Evolutionary conservation across 2,888 invertebrate genomes (phyloP), one percentile per base, ranked within the genome.

Genomic region (Ormyrus rosae): DNA sequence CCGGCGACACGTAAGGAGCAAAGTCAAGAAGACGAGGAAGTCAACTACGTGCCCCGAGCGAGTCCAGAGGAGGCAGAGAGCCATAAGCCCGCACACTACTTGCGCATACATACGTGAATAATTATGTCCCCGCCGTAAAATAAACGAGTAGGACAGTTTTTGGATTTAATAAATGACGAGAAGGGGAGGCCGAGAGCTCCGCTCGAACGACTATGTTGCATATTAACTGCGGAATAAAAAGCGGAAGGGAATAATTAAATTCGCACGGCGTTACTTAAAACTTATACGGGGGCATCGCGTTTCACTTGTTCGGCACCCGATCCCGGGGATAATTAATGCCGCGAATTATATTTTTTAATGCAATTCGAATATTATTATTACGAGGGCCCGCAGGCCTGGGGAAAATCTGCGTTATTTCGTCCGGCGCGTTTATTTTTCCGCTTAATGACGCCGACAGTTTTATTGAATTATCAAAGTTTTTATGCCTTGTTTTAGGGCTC

Each of bases 131-230:
- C 61, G 19, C 46, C 68, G 68, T 75, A 69, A 76, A 69, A 69
- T 55, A 76, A 69, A 68, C 61, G 76, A 63, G 63, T 48, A n/a
- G n/a, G 63, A 58, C 70, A 71, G 71, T 71, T 71, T 74, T 77
- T 58, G 34, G 50, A 78, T 64, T 78, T 78, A 64, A 78, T 78
- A 78, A 78, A 71, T 78, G 70, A 78, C 71, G 48, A 78, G 71
- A 55, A 0, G 6, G 63, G 8, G 13, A 48, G 8, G 0, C 19
- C 19, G 19, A 61, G 61, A 34, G 55, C 65, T 78, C 65, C 56
- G 51, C 34, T 46, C 58, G 71, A 69, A 78, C 70, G 71, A 55
- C 50, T 55, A 19, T 50, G 19, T 46, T 64, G 77, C 70, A 70
- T 77, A 77, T 64, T 77, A 70, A 63, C 45, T 11, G 77, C 45